A percentile compares a stretch with the other conserved stretches of the same genome.
These are phyloP conservation scores for Abrostola triplasia DNA, from an alignment of 2,888 invertebrate species.

Conservation along the genomic window DNA sequence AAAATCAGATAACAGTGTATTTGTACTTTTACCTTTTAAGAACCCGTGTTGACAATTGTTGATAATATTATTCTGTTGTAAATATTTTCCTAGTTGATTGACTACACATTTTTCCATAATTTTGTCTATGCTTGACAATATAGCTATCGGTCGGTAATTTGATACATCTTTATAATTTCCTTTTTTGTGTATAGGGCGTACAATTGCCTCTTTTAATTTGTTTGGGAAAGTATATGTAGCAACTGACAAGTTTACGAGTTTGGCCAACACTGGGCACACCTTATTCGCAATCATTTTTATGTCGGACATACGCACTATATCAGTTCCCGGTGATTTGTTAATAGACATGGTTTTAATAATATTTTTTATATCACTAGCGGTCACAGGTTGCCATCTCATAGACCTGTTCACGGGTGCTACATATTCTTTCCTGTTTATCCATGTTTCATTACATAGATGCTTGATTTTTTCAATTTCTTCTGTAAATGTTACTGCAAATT, in stretches of 20 bases:
- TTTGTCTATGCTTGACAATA: not conserved
- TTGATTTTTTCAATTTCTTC: too few species aligned
- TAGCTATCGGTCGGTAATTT: conserved; percentile 4
- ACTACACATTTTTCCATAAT: too few species aligned
- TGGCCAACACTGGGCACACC: conserved; percentile 5
- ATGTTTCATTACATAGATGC: too few species aligned
- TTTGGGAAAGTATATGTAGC: not conserved
- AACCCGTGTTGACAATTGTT: too few species aligned
- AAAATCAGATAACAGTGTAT: too few species aligned
- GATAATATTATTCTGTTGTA: too few species aligned
- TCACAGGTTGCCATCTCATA: conserved; percentile 13
- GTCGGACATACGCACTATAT: conserved; percentile 13
- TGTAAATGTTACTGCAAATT: too few species aligned
- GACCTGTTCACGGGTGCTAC: too few species aligned
- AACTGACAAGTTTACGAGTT: conserved; percentile 2
- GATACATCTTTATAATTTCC: not conserved
- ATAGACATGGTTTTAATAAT: conserved; percentile 18
- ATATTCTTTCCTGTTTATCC: too few species aligned
- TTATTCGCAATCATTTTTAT: conserved; percentile 8
- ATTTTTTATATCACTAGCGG: conserved; percentile 8
- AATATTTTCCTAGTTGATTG: too few species aligned
- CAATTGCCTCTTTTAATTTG: conserved; percentile 13
- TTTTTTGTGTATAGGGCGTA: conserved; percentile 18
- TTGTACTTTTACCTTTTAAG: too few species aligned
- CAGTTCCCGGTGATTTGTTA: conserved; percentile 33